Percentiles rank a stretch among this genome's conserved stretches.
Evolutionary conservation across 2,888 invertebrate genomes (phyloP).

Genomic region (Drosophila suboccidentalis): DNA sequence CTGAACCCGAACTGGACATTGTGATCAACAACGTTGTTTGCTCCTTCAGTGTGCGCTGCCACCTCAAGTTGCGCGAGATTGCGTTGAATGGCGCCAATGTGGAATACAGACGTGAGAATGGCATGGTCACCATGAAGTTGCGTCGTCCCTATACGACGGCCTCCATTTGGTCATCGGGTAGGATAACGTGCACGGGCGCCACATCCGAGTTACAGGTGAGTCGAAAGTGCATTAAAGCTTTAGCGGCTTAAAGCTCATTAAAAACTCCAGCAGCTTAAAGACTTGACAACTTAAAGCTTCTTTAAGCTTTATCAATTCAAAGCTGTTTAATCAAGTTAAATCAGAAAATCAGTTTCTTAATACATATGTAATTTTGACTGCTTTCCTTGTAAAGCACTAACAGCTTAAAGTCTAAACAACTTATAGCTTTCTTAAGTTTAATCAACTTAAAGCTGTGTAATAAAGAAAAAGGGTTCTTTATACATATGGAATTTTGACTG

Average conservation of each 20-base stretch:
- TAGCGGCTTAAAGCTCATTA: not conserved
- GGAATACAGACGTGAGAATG: constrained; percentile 97
- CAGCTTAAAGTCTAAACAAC: too few relatives aligned
- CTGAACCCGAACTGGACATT: constrained; percentile 95
- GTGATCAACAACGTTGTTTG: constrained; percentile 94
- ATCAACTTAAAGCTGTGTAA: too few relatives aligned
- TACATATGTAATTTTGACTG: too few relatives aligned
- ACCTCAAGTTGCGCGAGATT: constrained; percentile 97
- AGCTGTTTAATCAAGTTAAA: too few relatives aligned
- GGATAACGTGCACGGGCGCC: constrained; percentile 88
- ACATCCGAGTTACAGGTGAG: constrained; percentile 57
- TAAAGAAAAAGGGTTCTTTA: too few relatives aligned
- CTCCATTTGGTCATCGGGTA: constrained; percentile 99
- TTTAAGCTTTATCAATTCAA: not conserved
- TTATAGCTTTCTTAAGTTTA: not conserved
- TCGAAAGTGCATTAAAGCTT: not conserved
- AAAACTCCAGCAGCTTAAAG: not conserved
- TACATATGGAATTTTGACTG: too few relatives aligned
- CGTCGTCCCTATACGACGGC: constrained; percentile 98
- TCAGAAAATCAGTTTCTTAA: too few relatives aligned
- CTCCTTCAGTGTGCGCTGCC: constrained; percentile 95
- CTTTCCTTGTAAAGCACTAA: too few relatives aligned
- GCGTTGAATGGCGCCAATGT: constrained; percentile 97
- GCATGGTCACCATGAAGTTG: constrained; percentile 99
- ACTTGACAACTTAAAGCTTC: not conserved